Evolutionary conservation across 2,888 invertebrate genomes (phyloP), one percentile per base, ranked within the genome.

Genomic region (Agrilus cyanescens): DNA sequence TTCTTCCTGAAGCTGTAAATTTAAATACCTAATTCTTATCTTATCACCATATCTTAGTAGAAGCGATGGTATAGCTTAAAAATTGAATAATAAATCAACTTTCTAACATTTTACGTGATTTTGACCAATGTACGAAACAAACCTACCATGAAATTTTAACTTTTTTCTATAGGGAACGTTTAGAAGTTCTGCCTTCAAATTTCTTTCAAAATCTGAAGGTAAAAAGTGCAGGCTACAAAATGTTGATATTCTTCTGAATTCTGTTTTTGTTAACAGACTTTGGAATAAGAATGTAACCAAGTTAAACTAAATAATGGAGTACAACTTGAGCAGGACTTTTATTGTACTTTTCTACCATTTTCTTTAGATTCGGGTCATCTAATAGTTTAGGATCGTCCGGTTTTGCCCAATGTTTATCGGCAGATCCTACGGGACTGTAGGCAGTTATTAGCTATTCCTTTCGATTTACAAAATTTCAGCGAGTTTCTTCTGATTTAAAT

Each of bases 361-460:
- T 67, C 47, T 71, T 67, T 34, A 87, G 62, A 59, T 79, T 81
- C 13, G 78, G 71, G 57, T 88, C 85, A 0, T 86, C 80, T 58
- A 88, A 58, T 5, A 87, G 66, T 44, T 75, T 74, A 0, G 80
- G 80, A 44, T 85, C 83, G n/a, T n/a, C n/a, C n/a, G n/a, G n/a
- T n/a, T n/a, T n/a, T n/a, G n/a, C n/a, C n/a, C n/a, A n/a, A n/a
- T 0, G 18, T 45, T 86, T 72, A 59, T 86, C 85, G 0, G 85
- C 85, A 1, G 85, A 84, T 4, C 87, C 88, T 12, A 90, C 69
- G 0, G 87, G 87, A 53, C 85, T 85, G 69, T 90, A 93, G 0
- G 85, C 89, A 0, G 85, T 86, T 2, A 90, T n/a, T 61, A 8
- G 67, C 65, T 39, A 91, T 78, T 37, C 71, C 75, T 13, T 72